These are phyloP conservation scores for Caenorhabditis japonica DNA, from an alignment of 2,888 invertebrate species.

Conservation along the genomic window DNA sequence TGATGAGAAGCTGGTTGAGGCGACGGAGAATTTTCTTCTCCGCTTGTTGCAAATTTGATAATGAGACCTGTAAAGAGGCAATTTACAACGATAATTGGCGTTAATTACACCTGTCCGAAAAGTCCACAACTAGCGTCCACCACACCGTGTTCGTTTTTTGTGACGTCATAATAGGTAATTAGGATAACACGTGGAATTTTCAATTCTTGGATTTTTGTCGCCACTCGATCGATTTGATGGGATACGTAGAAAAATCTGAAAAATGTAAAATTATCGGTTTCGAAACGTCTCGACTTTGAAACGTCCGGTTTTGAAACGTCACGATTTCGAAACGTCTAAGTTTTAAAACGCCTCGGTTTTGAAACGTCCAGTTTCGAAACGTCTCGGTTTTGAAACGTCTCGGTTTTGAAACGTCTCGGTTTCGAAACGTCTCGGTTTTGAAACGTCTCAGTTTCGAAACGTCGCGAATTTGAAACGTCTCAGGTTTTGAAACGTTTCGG, in stretches of 20 bases:
- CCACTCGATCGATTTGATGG: constrained; percentile 63
- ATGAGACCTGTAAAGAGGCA: constrained; percentile 45
- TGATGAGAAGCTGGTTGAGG: constrained; percentile 60
- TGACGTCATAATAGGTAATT: constrained; percentile 70
- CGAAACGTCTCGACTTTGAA: no score
- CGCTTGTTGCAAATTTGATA: constrained; percentile 58
- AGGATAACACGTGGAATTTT: constrained; percentile 56
- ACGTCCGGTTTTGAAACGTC: no score
- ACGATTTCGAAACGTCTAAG: no score
- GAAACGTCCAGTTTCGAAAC: no score
- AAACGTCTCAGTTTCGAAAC: no score
- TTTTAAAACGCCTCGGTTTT: no score
- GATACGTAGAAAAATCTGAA: constrained; percentile 64
- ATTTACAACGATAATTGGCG: not conserved
- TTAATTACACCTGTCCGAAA: constrained; percentile 53
- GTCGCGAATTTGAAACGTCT: no score
- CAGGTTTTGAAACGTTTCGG: no score
- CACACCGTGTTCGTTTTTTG: constrained; percentile 66
- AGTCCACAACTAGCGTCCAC: constrained; percentile 67
- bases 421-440: no score
- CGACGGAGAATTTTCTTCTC: constrained; percentile 58
- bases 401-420: no score
- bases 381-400: no score
- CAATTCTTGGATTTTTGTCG: constrained; percentile 36
- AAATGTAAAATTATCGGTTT: no score